Evolutionary conservation across 2,113 vertebrate genomes (phyloP).

Genomic region (Pantherophis guttatus): DNA sequence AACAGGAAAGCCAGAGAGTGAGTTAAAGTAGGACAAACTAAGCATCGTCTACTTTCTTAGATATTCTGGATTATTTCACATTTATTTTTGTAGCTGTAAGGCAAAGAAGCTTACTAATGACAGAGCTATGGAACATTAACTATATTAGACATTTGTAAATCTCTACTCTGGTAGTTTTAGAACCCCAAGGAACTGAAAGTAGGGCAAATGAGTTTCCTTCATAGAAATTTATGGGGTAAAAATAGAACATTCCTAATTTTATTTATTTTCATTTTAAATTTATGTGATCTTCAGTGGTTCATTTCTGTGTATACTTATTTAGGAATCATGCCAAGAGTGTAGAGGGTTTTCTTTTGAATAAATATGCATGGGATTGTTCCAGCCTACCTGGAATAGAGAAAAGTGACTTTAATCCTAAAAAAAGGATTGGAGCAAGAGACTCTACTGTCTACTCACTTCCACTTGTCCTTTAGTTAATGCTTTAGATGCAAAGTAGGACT

Average conservation of each 20-base stretch:
- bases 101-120: conserved; percentile 21
- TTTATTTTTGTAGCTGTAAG: conserved; percentile 21
- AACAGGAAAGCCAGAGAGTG: conserved; percentile 14
- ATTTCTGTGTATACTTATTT: not conserved
- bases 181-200: not conserved
- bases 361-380: not conserved
- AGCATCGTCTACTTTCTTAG: conserved; percentile 19
- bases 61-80: conserved; percentile 30
- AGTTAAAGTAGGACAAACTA: conserved; percentile 13
- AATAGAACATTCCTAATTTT: not conserved
- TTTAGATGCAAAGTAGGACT: not conserved
- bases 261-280: not conserved
- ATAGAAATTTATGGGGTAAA: not conserved
- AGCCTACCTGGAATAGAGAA: not conserved
- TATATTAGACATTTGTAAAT: not conserved
- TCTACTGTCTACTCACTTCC: not conserved
- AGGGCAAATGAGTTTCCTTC: not conserved
- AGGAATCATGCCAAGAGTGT: not conserved
- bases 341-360: not conserved
- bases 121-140: not conserved
- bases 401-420: not conserved
- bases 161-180: not conserved
- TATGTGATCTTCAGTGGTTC: not conserved
- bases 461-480: not conserved
- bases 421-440: not conserved